Evolutionary conservation across 2,113 vertebrate genomes (phyloP).

Genomic region (Sarotherodon lohbergeri): DNA sequence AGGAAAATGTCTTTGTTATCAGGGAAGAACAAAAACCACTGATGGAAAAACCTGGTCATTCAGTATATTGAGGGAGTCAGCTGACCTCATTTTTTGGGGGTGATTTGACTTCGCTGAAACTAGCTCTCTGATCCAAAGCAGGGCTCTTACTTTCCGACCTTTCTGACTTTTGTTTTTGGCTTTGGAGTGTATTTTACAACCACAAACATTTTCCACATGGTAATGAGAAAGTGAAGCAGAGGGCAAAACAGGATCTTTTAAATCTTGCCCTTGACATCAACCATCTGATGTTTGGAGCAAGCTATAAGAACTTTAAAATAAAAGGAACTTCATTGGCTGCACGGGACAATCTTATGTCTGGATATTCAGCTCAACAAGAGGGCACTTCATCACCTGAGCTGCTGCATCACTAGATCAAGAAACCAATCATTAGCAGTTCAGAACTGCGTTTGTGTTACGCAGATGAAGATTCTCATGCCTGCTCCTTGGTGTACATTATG

Average conservation of each 20-base stretch:
- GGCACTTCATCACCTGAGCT: conserved; percentile 22
- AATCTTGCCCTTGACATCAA: conserved; percentile 2
- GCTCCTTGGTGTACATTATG: background rate
- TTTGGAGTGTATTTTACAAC: background rate
- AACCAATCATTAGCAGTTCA: background rate
- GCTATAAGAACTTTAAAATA: background rate
- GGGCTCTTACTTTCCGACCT: background rate
- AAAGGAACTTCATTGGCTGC: conserved; percentile 12
- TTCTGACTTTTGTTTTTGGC: background rate
- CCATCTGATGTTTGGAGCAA: background rate
- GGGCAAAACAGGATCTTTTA: background rate
- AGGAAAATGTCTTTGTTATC: background rate
- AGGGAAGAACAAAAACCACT: background rate
- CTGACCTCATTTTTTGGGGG: background rate
- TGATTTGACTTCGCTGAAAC: background rate
- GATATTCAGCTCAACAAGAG: background rate
- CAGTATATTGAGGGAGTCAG: background rate
- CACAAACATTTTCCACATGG: background rate
- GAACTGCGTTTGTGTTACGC: background rate
- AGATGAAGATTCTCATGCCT: background rate
- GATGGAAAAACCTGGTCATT: background rate
- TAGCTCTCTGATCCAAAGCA: background rate
- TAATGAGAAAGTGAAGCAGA: background rate
- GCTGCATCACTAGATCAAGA: background rate
- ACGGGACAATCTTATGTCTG: background rate